Conservation (phyloP, 2,797 vertebrate genomes). For the Phyllotis vaccarum region DNA sequence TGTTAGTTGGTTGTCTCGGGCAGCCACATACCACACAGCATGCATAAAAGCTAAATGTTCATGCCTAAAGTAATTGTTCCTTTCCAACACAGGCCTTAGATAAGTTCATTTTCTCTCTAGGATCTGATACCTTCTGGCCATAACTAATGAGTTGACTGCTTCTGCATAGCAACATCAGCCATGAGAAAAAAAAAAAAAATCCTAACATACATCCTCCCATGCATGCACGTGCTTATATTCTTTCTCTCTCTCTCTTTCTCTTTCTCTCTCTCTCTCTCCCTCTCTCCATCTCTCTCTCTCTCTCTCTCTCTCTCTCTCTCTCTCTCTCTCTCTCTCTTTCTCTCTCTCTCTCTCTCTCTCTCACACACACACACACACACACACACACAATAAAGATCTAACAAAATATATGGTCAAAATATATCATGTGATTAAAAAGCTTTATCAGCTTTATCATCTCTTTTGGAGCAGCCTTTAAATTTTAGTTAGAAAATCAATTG, state of each 20-base stretch:
- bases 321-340: too few species aligned
- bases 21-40: background rate
- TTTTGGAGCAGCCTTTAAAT: constrained; percentile 40
- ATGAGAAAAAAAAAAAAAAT: background rate
- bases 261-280: too few species aligned
- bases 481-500: constrained; percentile 47
- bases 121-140: background rate
- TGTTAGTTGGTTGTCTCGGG: background rate
- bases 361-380: too few species aligned
- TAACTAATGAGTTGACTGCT: background rate
- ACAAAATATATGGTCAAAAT: background rate
- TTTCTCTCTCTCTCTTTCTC: too few species aligned
- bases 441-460: background rate
- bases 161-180: background rate
- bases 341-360: too few species aligned
- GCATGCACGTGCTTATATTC: background rate
- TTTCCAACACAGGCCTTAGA: background rate
- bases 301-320: too few species aligned
- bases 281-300: too few species aligned
- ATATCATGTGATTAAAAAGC: background rate
- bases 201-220: background rate
- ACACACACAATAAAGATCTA: background rate
- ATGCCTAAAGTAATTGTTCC: background rate
- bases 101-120: background rate
- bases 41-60: constrained; percentile 1